Base-by-base conservation (phyloP, 1,140 invertebrate genomes). In the Phocides pigmalion region DNA sequence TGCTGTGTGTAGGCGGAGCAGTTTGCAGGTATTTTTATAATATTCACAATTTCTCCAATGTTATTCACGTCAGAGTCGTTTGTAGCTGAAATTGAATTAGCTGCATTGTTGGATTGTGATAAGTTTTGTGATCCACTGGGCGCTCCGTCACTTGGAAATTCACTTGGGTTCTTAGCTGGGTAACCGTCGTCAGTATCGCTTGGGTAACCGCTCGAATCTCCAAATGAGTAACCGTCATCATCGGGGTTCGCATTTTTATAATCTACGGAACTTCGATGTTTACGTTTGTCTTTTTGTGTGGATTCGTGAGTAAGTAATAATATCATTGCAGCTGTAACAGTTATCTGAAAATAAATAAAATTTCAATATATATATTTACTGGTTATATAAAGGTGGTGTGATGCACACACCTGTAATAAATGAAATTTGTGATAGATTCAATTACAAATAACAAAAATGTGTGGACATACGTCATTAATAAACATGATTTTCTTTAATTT, bases 41-140 rank as follows among this genome's bases (percentile, higher is more conserved):
- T 49, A 16, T 49, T 49, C 6, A 49, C 46, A 6, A 49, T 49
- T 15, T 49, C 22, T 16, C 22, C 46, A 28, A 49, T 49, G 25
- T 49, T 49, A 16, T 22, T 49, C 12, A 49, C 46, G 9, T 15
- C 28, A 1, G 46, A 49, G 12, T 25, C 15, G 12, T 49, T 49
- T 4, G 46, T 15, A 4, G 46, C 46, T 28, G 19, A 17, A 20
- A 47, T 19, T 12, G 9, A 15, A 12, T 22, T 15, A 14, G 28
- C 11, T 22, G 5, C 12, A 19, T 22, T 9, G 6, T 35, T 12
- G 11, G 11, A n/a, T 35, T 35, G 5, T 35, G 9, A 11, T n/a
- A 11, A 4, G 0, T n/a, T 35, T 2, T 35, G 1, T 8, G 32
- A 35, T 2, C 8, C 32, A 8, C 8, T n/a, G 32, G 32, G 8